phyloP scores from a whole-genome alignment of 53 echinoderm and acorn worm species.

The Stichopus horrens region DNA sequence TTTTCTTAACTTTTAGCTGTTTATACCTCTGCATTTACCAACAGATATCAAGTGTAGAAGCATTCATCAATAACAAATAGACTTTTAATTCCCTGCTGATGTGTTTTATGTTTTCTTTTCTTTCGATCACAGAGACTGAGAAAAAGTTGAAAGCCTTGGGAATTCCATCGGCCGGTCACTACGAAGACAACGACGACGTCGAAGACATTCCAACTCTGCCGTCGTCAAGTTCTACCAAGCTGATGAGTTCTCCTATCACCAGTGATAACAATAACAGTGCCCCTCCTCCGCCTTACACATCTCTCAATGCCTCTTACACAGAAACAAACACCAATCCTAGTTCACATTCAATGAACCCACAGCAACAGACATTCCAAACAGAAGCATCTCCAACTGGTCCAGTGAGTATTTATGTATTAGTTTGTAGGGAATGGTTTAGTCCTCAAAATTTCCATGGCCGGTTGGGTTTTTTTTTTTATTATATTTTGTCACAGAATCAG shows the following conservation, averaged over 20 bases:
- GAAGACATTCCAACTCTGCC: slow-evolving; percentile 73
- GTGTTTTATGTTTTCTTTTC: not conserved
- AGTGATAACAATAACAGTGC: slow-evolving; percentile 59
- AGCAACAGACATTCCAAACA: slow-evolving; percentile 33
- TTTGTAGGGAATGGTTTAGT: too few relatives aligned
- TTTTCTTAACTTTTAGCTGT: too few relatives aligned
- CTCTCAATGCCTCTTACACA: not conserved
- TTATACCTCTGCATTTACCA: too few relatives aligned
- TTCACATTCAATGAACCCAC: slow-evolving; percentile 27
- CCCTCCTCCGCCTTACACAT: slow-evolving; percentile 65
- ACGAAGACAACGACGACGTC: slow-evolving; percentile 76
- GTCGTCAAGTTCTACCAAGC: not conserved
- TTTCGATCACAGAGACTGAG: slow-evolving; percentile 73
- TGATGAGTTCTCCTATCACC: slow-evolving; percentile 5
- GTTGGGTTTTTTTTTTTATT: not conserved
- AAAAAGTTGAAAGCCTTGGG: slow-evolving; percentile 90
- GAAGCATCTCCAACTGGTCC: not conserved
- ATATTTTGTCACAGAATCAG: not conserved
- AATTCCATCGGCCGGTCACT: slow-evolving; percentile 77
- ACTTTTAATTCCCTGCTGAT: not conserved
- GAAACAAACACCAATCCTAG: slow-evolving; percentile 47
- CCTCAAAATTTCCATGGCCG: too few relatives aligned
- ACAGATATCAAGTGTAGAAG: not conserved
- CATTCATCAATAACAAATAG: not conserved
- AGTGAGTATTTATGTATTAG: not conserved